A percentile compares a stretch with the other conserved stretches of the same genome.
Conservation (phyloP, 2,888 invertebrate species). For the Perithous albicinctus region DNA sequence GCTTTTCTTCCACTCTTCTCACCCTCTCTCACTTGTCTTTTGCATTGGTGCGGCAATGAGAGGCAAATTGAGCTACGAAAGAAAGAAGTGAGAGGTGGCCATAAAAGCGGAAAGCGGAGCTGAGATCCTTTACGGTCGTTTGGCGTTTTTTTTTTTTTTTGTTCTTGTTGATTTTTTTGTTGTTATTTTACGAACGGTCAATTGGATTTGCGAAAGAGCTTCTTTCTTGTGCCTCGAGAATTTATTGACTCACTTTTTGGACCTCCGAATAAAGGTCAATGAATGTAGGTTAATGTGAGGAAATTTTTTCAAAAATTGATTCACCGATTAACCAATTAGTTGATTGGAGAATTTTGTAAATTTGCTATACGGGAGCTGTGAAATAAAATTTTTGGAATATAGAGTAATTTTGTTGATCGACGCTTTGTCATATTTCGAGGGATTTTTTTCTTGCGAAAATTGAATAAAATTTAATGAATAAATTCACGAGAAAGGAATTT, state of each 20-base stretch:
- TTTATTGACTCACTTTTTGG: neutral
- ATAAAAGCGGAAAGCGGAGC: slow-evolving; percentile 16
- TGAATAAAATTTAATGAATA: too few species aligned
- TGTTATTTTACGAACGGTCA: neutral
- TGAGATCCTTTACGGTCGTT: neutral
- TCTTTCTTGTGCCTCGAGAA: neutral
- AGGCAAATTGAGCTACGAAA: slow-evolving; percentile 21
- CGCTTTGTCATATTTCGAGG: too few species aligned
- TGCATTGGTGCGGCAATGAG: neutral
- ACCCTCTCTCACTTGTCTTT: neutral
- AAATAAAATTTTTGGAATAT: too few species aligned
- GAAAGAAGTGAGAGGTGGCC: slow-evolving; percentile 27
- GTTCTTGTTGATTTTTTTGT: too few species aligned
- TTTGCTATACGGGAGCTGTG: too few species aligned
- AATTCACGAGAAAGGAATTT: too few species aligned
- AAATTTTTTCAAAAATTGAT: neutral
- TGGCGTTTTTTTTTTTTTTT: too few species aligned
- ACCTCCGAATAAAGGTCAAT: neutral
- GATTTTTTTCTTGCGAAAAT: too few species aligned
- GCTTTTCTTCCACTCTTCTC: neutral
- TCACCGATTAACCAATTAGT: too few species aligned
- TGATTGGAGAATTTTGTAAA: too few species aligned
- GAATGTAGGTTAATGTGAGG: neutral
- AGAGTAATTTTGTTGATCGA: too few species aligned
- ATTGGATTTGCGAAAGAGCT: slow-evolving; percentile 5